These are phyloP conservation scores for Otocyon megalotis DNA, from an alignment of 2,113 vertebrate species.

Conservation along the genomic window DNA sequence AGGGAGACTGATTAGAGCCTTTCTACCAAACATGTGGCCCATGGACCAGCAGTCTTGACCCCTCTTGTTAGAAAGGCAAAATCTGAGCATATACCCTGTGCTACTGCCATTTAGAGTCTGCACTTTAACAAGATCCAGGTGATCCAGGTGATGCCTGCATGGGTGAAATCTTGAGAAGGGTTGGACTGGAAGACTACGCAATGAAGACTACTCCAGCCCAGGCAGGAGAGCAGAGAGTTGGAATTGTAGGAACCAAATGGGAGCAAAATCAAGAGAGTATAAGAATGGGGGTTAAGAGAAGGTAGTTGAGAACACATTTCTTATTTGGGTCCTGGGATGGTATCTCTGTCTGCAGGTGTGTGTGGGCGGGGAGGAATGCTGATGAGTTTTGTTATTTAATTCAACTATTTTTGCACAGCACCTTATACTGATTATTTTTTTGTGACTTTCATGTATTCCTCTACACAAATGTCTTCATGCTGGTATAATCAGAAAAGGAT, in stretches of 20 bases:
- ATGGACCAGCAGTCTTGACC: background rate
- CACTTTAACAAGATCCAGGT: background rate
- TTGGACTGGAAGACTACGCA: background rate
- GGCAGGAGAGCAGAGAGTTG: background rate
- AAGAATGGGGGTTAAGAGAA: rapidly evolving
- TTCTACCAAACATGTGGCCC: rapidly evolving
- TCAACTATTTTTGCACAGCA: background rate
- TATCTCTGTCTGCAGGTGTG: background rate
- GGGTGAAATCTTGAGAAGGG: too few relatives aligned
- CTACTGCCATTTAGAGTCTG: background rate
- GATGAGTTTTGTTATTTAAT: background rate
- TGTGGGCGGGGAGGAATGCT: background rate
- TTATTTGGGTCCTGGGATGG: background rate
- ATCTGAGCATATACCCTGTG: rapidly evolving
- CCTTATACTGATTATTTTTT: background rate
- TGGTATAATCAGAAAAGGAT: background rate
- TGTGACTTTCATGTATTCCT: background rate
- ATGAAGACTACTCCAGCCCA: rapidly evolving
- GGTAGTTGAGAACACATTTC: background rate
- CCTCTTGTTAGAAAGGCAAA: background rate
- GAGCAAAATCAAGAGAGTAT: rapidly evolving
- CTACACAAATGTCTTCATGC: background rate
- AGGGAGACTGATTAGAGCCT: background rate
- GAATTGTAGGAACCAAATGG: background rate
- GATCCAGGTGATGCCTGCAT: background rate